Conservation (phyloP, 2,797 vertebrate genomes). For the Helostoma temminkii region DNA sequence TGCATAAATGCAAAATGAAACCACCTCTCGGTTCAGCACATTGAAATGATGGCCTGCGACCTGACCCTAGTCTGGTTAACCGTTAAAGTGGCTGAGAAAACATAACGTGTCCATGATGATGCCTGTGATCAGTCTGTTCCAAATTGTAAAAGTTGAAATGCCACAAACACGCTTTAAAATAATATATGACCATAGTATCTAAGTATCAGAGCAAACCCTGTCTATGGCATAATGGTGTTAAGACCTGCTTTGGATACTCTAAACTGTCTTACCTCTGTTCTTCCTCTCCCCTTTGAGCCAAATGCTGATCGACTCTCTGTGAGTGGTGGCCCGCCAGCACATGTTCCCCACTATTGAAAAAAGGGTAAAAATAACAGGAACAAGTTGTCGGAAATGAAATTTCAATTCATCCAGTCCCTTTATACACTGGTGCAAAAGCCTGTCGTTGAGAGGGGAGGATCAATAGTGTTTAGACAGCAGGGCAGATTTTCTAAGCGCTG, state of each 20-base stretch:
- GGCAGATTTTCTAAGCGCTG: constrained; percentile 93
- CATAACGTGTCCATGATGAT: too few relatives aligned
- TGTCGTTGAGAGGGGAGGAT: constrained; percentile 88
- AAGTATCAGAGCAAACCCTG: constrained; percentile 29
- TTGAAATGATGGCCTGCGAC: not conserved
- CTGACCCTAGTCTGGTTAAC: not conserved
- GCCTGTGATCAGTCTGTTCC: constrained; percentile 9
- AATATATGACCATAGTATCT: constrained; percentile 24
- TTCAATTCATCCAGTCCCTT: constrained; percentile 95
- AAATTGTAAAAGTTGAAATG: constrained; percentile 15
- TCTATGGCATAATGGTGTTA: constrained; percentile 21
- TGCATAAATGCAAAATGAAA: too few relatives aligned
- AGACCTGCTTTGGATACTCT: constrained; percentile 50
- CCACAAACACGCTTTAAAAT: constrained; percentile 17
- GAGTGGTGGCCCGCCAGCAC: constrained; percentile 75
- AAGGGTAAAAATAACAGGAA: constrained; percentile 91
- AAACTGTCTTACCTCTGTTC: constrained; percentile 53
- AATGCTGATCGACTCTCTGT: constrained; percentile 80
- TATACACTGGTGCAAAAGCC: constrained; percentile 89
- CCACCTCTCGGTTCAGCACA: too few relatives aligned
- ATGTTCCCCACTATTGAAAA: constrained; percentile 82
- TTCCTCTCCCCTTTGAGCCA: constrained; percentile 65
- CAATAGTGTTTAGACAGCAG: constrained; percentile 96
- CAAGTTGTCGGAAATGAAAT: constrained; percentile 96
- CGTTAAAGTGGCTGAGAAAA: too few relatives aligned